Evolutionary conservation across 2,113 vertebrate species (phyloP).

Genomic region (Aptenodytes forsteri): DNA sequence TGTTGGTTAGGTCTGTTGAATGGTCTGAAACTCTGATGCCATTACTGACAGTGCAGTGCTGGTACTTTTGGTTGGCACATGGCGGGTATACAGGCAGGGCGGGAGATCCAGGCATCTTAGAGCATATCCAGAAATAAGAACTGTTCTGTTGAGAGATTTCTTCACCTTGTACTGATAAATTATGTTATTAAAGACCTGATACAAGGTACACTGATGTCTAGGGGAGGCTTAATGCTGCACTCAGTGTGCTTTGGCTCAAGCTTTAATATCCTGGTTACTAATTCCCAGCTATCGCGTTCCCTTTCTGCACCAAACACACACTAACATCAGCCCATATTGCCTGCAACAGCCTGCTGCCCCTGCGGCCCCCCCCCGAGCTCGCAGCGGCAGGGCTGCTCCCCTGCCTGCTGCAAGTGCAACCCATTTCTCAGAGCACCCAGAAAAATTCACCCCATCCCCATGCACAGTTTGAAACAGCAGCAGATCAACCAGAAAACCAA

Average conservation of each 20-base stretch:
- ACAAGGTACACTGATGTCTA: neutral
- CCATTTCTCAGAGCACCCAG: neutral
- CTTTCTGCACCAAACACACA: neutral
- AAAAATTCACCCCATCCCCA: neutral
- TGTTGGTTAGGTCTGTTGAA: neutral
- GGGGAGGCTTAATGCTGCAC: neutral
- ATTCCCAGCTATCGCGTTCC: neutral
- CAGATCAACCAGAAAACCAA: neutral
- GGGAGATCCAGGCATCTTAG: neutral
- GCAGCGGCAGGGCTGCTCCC: accelerated
- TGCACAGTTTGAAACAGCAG: neutral
- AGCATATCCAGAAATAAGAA: neutral
- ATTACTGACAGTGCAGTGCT: neutral
- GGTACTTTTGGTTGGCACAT: neutral
- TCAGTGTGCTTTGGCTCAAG: neutral
- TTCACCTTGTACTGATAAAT: neutral
- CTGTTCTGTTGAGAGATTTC: neutral
- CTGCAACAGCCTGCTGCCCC: neutral
- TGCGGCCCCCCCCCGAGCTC: neutral
- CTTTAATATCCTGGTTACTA: neutral
- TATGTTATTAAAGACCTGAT: neutral
- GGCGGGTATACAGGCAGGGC: neutral
- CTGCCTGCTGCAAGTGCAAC: neutral
- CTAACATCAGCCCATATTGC: neutral
- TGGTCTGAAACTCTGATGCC: neutral